A percentile compares a stretch with the other conserved stretches of the same genome.
Evolutionary conservation across 53 echinoderm and acorn worm genomes (phyloP).

Genomic region (Henricia sp.): DNA sequence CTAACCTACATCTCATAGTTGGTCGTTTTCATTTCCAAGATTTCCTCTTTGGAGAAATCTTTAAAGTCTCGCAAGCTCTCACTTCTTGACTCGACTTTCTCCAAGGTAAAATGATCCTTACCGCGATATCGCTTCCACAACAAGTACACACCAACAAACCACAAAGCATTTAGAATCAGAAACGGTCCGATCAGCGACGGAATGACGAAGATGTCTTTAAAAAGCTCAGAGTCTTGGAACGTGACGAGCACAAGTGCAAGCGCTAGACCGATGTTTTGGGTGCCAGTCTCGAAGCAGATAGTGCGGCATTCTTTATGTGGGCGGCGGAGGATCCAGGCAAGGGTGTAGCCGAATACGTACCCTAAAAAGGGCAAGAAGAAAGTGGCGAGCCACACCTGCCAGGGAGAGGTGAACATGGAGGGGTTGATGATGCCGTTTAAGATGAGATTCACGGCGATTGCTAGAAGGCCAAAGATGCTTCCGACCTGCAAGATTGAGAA

Average conservation of each 20-base stretch:
- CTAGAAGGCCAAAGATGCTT: constrained; percentile 74
- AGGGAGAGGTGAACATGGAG: constrained; percentile 71
- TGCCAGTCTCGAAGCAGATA: constrained; percentile 91
- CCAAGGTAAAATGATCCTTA: no score
- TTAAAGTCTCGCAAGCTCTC: no score
- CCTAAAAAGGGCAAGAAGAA: constrained; percentile 67
- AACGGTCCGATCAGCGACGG: constrained; percentile 82
- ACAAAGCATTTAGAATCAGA: constrained; percentile 58
- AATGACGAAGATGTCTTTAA: constrained; percentile 72
- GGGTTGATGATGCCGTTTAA: constrained; percentile 87
- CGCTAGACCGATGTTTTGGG: constrained; percentile 83
- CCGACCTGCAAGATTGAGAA: constrained; percentile 57
- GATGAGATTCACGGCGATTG: constrained; percentile 63
- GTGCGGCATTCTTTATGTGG: constrained; percentile 80
- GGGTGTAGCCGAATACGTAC: constrained; percentile 65
- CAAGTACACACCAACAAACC: constrained; percentile 47
- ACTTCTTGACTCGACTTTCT: no score
- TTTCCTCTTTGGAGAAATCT: no score
- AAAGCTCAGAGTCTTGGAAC: constrained; percentile 64
- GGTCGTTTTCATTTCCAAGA: no score
- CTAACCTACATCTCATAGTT: no score
- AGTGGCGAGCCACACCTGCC: constrained; percentile 84
- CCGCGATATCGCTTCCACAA: constrained; percentile 18
- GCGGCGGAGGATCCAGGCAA: constrained; percentile 75
- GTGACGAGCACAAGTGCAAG: constrained; percentile 78